phyloP scores from a whole-genome alignment of 2,797 vertebrate species.

The Zenarchopterus dispar region DNA sequence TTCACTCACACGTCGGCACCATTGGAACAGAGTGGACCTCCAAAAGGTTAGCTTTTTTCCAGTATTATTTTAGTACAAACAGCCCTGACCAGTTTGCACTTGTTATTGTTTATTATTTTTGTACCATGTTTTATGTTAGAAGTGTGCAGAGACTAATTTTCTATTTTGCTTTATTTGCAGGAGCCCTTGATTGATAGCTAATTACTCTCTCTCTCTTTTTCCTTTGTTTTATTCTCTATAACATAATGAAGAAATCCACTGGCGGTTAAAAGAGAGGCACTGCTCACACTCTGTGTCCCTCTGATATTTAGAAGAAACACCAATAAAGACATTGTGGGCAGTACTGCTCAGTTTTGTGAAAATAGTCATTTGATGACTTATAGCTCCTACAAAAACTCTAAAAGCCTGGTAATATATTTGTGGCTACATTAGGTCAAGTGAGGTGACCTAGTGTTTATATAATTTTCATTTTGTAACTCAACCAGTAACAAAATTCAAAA shows the following conservation, averaged over 20 bases:
- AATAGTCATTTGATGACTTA: neutral
- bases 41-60: conserved; percentile 69
- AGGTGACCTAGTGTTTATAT: too few relatives aligned
- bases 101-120: neutral
- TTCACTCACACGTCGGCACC: conserved; percentile 39
- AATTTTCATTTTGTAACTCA: too few relatives aligned
- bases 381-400: neutral
- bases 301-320: conserved; percentile 1
- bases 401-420: neutral
- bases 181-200: conserved; percentile 68
- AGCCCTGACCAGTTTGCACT: neutral
- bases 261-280: conserved; percentile 7
- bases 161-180: conserved; percentile 61
- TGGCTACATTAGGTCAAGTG: neutral
- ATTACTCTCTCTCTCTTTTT: neutral
- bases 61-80: neutral
- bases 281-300: too few relatives aligned
- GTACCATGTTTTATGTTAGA: neutral
- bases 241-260: conserved; percentile 21
- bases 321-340: neutral
- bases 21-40: conserved; percentile 55
- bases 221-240: neutral
- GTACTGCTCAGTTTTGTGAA: neutral
- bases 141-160: neutral
- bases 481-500: too few relatives aligned